Evolutionary conservation across 2,888 invertebrate species (phyloP), one percentile per base, ranked within the genome.

Genomic region (Dicroscelio sp.): DNA sequence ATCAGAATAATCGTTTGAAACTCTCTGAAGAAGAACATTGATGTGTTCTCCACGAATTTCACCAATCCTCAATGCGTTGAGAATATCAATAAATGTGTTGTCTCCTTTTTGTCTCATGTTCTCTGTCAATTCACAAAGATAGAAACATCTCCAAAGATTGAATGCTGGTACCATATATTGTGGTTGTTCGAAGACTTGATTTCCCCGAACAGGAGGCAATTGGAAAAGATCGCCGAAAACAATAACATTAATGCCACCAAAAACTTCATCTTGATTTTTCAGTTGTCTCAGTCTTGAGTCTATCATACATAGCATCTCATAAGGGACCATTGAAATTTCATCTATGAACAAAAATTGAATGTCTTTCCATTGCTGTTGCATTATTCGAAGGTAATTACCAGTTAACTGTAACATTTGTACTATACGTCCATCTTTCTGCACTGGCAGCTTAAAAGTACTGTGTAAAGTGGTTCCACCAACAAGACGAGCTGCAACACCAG

Each of bases 91-190:
- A 31, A 71, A 83, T 60, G 73, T 60, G 30, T 71, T 69, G 80
- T 96, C 96, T 84, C 94, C 90, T 69, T 69, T 69, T 48, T 88
- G 96, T 5, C 96, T 92, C 95, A 96, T 96, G 31, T 96, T 96
- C 52, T 94, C 93, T 0, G 93, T 94, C 0, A 95, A 78, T 93
- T 95, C 95, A 76, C 95, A 95, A 84, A 96, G 93, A 0, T 88
- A 90, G 63, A 93, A 92, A 23, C 27, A 78, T 23, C 89, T 88
- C 94, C 92, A 93, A 60, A 94, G 78, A 71, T 94, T 86, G 3
- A 94, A 48, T 87, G 94, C 95, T 1, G 94, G 93, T 14, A 76
- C 31, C 31, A 89, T 88, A 82, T 88, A 87, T 31, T 83, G 30
- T 10, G 93, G 88, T 80, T 94, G 93, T 1, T 92, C 14, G 75